phyloP scores from a whole-genome alignment of 30 jellyfish, hydroid and myxozoan genomes.

The Clytia hemisphaerica region DNA sequence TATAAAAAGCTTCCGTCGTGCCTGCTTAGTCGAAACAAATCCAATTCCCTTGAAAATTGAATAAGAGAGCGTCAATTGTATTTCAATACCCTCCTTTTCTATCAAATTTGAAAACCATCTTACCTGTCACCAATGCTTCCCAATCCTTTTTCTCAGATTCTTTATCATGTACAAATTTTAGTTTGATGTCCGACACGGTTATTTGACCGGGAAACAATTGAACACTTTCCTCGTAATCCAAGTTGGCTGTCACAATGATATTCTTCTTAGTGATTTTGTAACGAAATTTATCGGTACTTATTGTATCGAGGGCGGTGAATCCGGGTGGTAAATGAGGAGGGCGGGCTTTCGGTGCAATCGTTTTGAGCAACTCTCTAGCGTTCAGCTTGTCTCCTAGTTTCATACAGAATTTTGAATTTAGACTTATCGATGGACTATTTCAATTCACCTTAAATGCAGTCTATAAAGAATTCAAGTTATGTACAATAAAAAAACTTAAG shows the following conservation, averaged over 20 bases:
- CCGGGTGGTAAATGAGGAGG: constrained; percentile 98
- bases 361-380: constrained; percentile 77
- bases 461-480: no score
- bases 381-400: constrained; percentile 63
- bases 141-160: constrained; percentile 81
- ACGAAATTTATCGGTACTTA: constrained; percentile 86
- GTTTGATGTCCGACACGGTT: constrained; percentile 41
- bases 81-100: constrained; percentile 17
- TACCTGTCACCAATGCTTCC: constrained; percentile 77
- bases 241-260: constrained; percentile 66
- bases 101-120: neutral
- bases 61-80: constrained; percentile 7
- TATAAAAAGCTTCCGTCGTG: no score
- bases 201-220: constrained; percentile 64
- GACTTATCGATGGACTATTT: no score
- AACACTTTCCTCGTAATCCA: constrained; percentile 58
- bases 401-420: no score
- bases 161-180: constrained; percentile 85
- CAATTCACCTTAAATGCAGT: no score
- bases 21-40: no score
- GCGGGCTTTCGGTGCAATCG: constrained; percentile 93
- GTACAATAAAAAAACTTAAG: no score
- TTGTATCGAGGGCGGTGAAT: constrained; percentile 73
- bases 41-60: no score
- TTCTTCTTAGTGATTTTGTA: constrained; percentile 79